phyloP scores from a whole-genome alignment of 2,888 invertebrate genomes.

The Bembecia ichneumoniformis region DNA sequence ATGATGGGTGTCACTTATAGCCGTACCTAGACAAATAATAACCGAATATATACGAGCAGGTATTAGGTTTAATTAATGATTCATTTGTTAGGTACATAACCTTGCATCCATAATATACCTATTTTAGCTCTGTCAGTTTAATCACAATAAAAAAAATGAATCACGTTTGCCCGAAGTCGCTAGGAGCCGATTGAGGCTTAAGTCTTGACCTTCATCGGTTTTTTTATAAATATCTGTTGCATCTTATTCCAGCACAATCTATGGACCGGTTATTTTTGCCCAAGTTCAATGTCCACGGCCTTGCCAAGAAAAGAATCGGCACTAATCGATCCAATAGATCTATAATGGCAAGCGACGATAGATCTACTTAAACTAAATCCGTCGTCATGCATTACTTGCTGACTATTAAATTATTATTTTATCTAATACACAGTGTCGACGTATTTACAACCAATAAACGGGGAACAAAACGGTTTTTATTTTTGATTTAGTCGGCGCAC shows the following conservation, averaged over 20 bases:
- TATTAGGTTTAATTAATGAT: no score
- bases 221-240: constrained; percentile 5
- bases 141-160: no score
- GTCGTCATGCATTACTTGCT: constrained; percentile 10
- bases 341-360: constrained; percentile 13
- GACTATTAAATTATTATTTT: constrained; percentile 15
- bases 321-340: constrained; percentile 2
- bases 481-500: constrained; percentile 13
- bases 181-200: constrained; percentile 8
- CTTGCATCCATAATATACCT: no score
- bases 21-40: no score
- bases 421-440: constrained; percentile 16
- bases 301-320: constrained; percentile 3
- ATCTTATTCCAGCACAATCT: constrained; percentile 3
- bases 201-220: constrained; percentile 7
- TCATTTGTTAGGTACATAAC: no score
- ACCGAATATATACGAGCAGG: no score
- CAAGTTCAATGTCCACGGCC: constrained; percentile 1
- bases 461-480: constrained; percentile 11
- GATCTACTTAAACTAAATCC: constrained; percentile 19
- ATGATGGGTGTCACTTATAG: no score
- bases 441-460: constrained; percentile 18
- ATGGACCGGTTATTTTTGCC: background rate
- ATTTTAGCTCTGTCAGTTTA: no score
- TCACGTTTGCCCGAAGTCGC: background rate